A percentile compares a stretch with the other conserved stretches of the same genome.
These are phyloP conservation scores for Romanogobio albipinnatus DNA, from an alignment of 2,113 vertebrate genomes.

Conservation along the genomic window DNA sequence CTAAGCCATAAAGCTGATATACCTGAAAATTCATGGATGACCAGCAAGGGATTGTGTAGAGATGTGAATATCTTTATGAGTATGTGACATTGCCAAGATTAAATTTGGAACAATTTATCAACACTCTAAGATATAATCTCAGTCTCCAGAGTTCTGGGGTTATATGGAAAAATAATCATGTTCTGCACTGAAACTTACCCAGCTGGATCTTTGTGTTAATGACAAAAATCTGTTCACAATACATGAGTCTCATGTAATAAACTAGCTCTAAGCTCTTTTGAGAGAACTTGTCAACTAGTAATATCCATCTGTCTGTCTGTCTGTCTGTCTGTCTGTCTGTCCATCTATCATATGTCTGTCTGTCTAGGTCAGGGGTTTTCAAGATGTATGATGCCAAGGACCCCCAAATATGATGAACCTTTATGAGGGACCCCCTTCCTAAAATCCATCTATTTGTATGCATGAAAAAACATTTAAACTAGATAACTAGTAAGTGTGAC, in stretches of 20 bases:
- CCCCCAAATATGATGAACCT: too few species aligned
- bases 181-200: background rate
- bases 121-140: slow-evolving; percentile 6
- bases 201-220: slow-evolving; percentile 27
- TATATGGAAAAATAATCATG: slow-evolving; percentile 33
- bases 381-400: too few species aligned
- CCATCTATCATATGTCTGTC: background rate
- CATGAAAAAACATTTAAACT: too few species aligned
- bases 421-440: too few species aligned
- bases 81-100: background rate
- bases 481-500: too few species aligned
- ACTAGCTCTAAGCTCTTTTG: background rate
- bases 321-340: background rate
- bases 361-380: background rate
- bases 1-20: background rate
- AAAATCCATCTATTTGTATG: too few species aligned
- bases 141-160: slow-evolving; percentile 28
- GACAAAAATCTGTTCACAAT: slow-evolving; percentile 21
- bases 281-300: background rate
- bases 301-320: background rate
- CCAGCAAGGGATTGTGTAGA: background rate
- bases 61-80: slow-evolving; percentile 4
- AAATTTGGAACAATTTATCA: background rate
- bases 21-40: background rate
- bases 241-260: background rate